Evolutionary conservation across 2,113 vertebrate genomes (phyloP), one percentile per base, ranked within the genome.

Genomic region (Myotis davidii): DNA sequence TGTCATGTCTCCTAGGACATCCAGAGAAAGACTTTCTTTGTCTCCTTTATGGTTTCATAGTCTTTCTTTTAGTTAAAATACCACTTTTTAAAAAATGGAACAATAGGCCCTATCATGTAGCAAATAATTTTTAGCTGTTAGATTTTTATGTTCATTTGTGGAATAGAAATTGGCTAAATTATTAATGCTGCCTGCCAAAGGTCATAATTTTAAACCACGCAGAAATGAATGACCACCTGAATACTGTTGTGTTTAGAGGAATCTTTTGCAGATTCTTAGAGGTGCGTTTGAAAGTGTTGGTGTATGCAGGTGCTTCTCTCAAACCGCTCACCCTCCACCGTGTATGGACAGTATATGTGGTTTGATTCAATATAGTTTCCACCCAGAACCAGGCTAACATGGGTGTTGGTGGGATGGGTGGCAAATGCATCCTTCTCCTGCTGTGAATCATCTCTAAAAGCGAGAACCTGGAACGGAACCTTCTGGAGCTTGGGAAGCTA

Each of bases 61-160:
- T 81, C 67, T 85, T 81, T 5, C 27, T 64, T 64, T 64, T 14
- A 64, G 25, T 32, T 3, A 39, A 88, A 93, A 85, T 48, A 74
- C 1, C 84, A 3, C 29, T 69, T 94, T 94, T 95, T 79, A 39
- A 39, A 76, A 92, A 72, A 67, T 76, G 34, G 39, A 95, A 85
- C 61, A 54, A 48, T 45, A 45, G 69, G 23, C 39, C 65, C 91
- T 76, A 29, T 89, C 20, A 67, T 48, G 3, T 52, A 52, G 59
- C 32, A 54, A 61, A 76, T 65, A 16, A 18, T 32, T 61, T 87
- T 34, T 54, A 76, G n/a, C 25, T 72, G 1, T 70, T 82, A 56
- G 37, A 32, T 61, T 83, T 92, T 91, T 86, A 17, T 65, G 3
- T 83, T 91, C 17, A 70, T 61, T 42, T 37, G 50, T 61, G 39